phyloP scores from a whole-genome alignment of 2,888 invertebrate genomes.

The Diaperis boleti region DNA sequence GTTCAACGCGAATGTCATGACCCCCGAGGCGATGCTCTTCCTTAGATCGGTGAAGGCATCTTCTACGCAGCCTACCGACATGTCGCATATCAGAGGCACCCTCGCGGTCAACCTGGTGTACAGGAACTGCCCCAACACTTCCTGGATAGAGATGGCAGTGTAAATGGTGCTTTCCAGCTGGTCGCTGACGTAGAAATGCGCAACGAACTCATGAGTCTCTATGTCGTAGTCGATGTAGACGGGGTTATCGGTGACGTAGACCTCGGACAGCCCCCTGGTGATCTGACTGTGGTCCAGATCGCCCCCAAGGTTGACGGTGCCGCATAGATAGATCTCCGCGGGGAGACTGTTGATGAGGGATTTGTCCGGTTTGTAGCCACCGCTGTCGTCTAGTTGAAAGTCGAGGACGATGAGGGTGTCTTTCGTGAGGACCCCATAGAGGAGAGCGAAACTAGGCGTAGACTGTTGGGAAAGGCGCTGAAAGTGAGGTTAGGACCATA shows the following conservation, averaged over 20 bases:
- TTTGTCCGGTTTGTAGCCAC: slow-evolving; percentile 65
- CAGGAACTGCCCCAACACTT: slow-evolving; percentile 77
- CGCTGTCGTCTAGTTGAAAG: slow-evolving; percentile 74
- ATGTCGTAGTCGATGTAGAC: slow-evolving; percentile 72
- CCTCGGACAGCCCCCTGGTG: slow-evolving; percentile 73
- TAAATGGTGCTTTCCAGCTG: slow-evolving; percentile 76
- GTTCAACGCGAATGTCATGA: slow-evolving; percentile 74
- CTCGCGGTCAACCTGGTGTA: slow-evolving; percentile 78
- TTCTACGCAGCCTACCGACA: slow-evolving; percentile 70
- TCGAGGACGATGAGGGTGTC: slow-evolving; percentile 78
- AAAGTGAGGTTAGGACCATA: slow-evolving; percentile 50
- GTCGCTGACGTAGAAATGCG: slow-evolving; percentile 79
- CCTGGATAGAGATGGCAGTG: slow-evolving; percentile 73
- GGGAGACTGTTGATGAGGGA: slow-evolving; percentile 76
- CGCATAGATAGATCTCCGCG: slow-evolving; percentile 82
- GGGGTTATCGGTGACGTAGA: slow-evolving; percentile 86
- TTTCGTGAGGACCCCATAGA: slow-evolving; percentile 82
- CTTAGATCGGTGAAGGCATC: slow-evolving; percentile 74
- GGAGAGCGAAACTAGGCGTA: slow-evolving; percentile 78
- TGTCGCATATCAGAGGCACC: slow-evolving; percentile 75
- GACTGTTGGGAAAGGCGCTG: slow-evolving; percentile 75
- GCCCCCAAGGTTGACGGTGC: slow-evolving; percentile 77
- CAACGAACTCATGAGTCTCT: slow-evolving; percentile 71
- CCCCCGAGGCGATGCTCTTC: slow-evolving; percentile 75
- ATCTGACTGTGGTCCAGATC: slow-evolving; percentile 73